A percentile compares a stretch with the other conserved stretches of the same genome.
phyloP scores from a whole-genome alignment of 64 coral and sea anemone genomes.

The Montipora capricornis region DNA sequence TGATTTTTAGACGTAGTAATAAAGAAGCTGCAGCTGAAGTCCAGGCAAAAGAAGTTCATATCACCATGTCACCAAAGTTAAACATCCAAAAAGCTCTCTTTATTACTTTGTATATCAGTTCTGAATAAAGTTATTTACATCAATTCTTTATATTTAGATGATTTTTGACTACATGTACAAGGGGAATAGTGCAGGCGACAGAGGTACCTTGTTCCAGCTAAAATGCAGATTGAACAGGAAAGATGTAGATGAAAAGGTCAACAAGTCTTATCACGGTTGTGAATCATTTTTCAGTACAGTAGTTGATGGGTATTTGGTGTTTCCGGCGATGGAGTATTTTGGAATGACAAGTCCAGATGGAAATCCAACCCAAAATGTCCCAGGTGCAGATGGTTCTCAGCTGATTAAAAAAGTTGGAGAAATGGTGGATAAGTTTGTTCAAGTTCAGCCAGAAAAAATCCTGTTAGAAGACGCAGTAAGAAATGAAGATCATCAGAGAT shows the following conservation, averaged over 20 bases:
- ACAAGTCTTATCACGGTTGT: conserved; percentile 40
- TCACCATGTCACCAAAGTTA: too few species aligned
- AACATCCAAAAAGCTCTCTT: too few species aligned
- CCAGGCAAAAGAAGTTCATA: too few species aligned
- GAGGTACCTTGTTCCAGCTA: conserved; percentile 37
- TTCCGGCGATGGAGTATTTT: conserved; percentile 28
- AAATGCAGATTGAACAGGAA: conserved; percentile 37
- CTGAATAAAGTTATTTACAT: too few species aligned
- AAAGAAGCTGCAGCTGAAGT: too few species aligned
- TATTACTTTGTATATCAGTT: too few species aligned
- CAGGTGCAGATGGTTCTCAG: neutral
- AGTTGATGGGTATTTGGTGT: conserved; percentile 37
- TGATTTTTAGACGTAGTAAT: too few species aligned
- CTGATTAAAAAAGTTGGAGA: neutral
- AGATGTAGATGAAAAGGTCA: conserved; percentile 17
- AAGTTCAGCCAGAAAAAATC: neutral
- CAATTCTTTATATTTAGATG: neutral
- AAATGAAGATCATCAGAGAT: neutral
- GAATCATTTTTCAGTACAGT: conserved; percentile 48
- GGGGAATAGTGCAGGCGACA: conserved; percentile 4
- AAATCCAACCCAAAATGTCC: neutral
- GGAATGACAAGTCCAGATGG: neutral
- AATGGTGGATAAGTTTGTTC: neutral
- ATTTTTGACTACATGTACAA: conserved; percentile 50
- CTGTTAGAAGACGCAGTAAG: neutral